Base-by-base conservation (phyloP, 2,113 vertebrate species). In the Papio anubis region DNA sequence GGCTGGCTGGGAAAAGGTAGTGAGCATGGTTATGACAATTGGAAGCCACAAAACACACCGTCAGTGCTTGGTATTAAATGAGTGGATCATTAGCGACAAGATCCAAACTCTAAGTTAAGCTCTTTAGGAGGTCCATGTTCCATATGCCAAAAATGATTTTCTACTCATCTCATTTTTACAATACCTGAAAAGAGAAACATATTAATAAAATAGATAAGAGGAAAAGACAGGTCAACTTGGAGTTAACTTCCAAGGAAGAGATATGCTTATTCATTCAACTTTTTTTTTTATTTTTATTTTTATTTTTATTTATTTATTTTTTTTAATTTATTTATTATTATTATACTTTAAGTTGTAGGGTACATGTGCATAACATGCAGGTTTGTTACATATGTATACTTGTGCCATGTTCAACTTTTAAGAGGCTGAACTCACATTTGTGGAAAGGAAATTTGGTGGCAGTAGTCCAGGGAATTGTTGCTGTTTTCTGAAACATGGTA, bases 401-500 rank as follows among this genome's bases (percentile, higher is more conserved):
- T n/a, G n/a, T n/a, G n/a, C n/a, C n/a, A n/a, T n/a, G n/a, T 0
- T 45, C 17, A 72, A 14, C 13, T 90, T 83, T 66, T 16, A 43
- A 50, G 38, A 21, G 23, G 14, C 23, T 61, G 40, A 59, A 66
- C 20, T 27, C 55, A 83, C 8, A 57, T 94, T 48, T n/a, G 30
- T 57, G n/a, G 87, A 68, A 68, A 64, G 82, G 48, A 79, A 89
- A 75, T 35, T 45, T 27, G 23, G 35, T 64, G 61, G 20, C 59
- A 5, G 8, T 7, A 25, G 35, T 57, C 16, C 30, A 66, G 48
- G 40, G 5, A 66, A 80, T 40, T 50, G 30, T 59, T 92, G 76
- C 61, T 90, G 72, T 94, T 96, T 97, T 79, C 91, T 76, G 32
- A 91, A 82, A 75, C 12, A 32, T 11, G n/a, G 14, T 93, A 85